A percentile compares a stretch with the other conserved stretches of the same genome.
Conservation (phyloP, 2,797 vertebrate species). For the Choloepus didactylus region DNA sequence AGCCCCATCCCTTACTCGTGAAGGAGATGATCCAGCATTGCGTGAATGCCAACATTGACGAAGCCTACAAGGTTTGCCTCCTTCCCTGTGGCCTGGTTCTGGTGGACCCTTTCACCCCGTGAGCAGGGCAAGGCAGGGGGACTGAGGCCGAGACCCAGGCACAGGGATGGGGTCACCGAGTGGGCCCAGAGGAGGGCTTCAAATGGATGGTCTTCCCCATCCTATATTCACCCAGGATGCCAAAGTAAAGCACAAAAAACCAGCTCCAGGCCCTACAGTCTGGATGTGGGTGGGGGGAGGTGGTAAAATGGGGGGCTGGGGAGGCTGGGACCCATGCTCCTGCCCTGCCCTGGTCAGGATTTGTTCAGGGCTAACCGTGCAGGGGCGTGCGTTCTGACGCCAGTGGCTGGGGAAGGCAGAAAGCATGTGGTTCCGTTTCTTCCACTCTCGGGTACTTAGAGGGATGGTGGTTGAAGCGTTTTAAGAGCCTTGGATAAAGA, state of each 20-base stretch:
- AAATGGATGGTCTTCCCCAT: not conserved
- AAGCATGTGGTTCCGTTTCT: not conserved
- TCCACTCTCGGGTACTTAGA: not conserved
- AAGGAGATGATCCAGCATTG: constrained; percentile 98
- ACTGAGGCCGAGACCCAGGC: not conserved
- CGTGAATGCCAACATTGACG: constrained; percentile 92
- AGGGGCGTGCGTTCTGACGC: accelerated
- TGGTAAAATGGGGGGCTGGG: not conserved
- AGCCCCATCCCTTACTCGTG: constrained; percentile 97
- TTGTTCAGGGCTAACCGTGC: not conserved
- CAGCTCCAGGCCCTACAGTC: not conserved
- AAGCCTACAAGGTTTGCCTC: constrained; percentile 93
- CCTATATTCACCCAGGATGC: not conserved
- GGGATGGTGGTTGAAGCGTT: not conserved
- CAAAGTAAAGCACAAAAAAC: not conserved
- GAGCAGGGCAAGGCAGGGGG: not conserved
- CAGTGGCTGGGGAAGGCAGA: accelerated
- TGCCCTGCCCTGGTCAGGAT: not conserved
- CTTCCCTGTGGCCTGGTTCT: accelerated
- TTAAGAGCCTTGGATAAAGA: not conserved
- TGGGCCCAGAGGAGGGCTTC: not conserved
- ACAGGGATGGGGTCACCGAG: too few species aligned
- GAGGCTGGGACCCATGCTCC: not conserved
- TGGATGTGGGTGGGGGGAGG: accelerated
- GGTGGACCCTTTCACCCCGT: not conserved